phyloP scores from a whole-genome alignment of 2,113 vertebrate species.

The Mugil cephalus region DNA sequence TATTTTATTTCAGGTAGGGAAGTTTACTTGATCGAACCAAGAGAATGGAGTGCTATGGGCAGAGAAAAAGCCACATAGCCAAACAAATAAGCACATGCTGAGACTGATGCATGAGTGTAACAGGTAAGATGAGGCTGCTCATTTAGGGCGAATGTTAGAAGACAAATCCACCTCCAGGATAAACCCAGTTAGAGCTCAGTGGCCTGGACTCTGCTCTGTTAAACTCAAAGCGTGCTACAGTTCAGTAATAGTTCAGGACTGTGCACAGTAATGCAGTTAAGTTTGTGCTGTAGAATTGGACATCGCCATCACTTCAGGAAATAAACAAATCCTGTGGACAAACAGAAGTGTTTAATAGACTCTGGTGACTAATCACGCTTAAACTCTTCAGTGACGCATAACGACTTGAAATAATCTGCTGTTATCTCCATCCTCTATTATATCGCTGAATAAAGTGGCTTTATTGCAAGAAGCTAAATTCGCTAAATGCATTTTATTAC shows the following conservation, averaged over 20 bases:
- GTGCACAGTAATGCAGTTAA: background rate
- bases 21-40: no score
- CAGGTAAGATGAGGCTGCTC: no score
- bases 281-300: background rate
- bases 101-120: no score
- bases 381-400: constrained; percentile 54
- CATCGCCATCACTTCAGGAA: constrained; percentile 29
- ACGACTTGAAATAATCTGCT: constrained; percentile 54
- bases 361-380: constrained; percentile 16
- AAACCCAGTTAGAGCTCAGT: background rate
- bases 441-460: constrained; percentile 33
- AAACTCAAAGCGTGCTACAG: no score
- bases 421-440: constrained; percentile 24
- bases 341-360: background rate
- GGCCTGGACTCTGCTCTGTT: background rate
- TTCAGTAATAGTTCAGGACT: no score
- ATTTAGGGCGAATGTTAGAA: no score
- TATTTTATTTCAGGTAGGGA: no score
- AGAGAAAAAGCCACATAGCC: no score
- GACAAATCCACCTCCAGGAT: background rate
- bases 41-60: no score
- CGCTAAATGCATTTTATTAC: background rate
- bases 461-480: constrained; percentile 4
- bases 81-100: no score
- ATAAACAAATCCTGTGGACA: constrained; percentile 22